phyloP scores from a whole-genome alignment of 37 sponge, comb jelly and placozoan species.

The Halisarca cf. caerulea region DNA sequence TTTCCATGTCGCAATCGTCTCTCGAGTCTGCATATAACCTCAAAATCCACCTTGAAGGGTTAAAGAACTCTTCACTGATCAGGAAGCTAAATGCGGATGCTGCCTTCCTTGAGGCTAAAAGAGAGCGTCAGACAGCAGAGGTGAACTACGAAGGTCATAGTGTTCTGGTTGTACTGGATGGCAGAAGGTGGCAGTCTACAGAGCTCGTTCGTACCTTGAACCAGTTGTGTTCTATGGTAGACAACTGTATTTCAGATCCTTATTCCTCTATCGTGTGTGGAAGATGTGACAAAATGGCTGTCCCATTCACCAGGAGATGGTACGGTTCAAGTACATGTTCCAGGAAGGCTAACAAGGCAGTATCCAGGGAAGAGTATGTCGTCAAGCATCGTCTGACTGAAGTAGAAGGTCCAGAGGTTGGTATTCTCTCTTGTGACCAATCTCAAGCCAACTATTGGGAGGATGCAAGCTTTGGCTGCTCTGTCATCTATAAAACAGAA shows the following conservation, averaged over 20 bases:
- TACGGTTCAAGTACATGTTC: neutral
- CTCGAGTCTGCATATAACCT: neutral
- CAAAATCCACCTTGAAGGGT: neutral
- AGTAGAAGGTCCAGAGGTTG: conserved; percentile 5
- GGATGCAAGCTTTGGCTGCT: neutral
- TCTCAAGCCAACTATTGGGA: neutral
- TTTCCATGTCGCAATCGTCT: neutral
- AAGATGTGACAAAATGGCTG: neutral
- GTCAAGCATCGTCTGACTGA: neutral
- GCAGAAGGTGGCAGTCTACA: neutral
- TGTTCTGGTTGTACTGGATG: neutral
- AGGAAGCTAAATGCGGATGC: neutral
- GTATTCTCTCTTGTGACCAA: neutral
- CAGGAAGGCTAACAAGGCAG: neutral
- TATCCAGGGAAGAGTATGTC: neutral
- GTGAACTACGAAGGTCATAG: neutral
- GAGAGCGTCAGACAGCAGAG: neutral
- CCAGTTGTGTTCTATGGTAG: neutral
- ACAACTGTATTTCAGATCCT: neutral
- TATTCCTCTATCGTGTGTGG: neutral
- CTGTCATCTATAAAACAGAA: neutral
- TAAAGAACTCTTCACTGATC: neutral
- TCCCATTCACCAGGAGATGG: neutral
- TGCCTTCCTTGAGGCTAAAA: neutral
- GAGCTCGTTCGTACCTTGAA: neutral